These are phyloP conservation scores for Ptychochromis oligacanthus DNA, from an alignment of 2,113 vertebrate species.

Conservation along the genomic window DNA sequence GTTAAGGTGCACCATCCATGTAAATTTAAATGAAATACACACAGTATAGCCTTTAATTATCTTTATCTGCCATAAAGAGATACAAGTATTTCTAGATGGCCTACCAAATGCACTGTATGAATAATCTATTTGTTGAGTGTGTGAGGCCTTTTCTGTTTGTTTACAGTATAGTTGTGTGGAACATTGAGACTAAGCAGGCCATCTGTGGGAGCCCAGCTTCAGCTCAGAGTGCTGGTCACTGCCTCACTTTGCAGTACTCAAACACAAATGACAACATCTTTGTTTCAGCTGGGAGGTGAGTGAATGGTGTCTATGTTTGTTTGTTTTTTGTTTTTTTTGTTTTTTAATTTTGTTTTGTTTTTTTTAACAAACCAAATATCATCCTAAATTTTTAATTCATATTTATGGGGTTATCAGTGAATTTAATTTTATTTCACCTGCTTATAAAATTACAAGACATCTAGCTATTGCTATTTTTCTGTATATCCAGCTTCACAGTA, in stretches of 20 bases:
- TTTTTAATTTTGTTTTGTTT: no score
- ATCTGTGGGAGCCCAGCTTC: constrained; percentile 87
- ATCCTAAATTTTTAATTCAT: background rate
- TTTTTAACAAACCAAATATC: background rate
- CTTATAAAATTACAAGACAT: background rate
- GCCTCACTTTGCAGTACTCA: constrained; percentile 78
- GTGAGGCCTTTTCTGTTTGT: constrained; percentile 13
- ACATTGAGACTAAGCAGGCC: constrained; percentile 80
- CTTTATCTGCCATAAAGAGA: background rate
- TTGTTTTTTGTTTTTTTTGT: no score
- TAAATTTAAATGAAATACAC: no score
- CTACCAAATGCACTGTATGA: background rate
- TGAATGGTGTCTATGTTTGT: background rate
- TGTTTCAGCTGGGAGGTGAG: constrained; percentile 88
- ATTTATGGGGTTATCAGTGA: background rate
- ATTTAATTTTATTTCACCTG: background rate
- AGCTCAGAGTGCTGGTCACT: constrained; percentile 74
- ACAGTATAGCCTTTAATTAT: background rate
- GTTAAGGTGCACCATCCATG: background rate
- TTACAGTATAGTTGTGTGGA: constrained; percentile 89
- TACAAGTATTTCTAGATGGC: background rate
- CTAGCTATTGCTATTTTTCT: background rate
- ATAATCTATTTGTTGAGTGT: background rate
- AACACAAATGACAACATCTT: constrained; percentile 83
- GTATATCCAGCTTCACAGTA: background rate